phyloP scores from a whole-genome alignment of 2,113 vertebrate species.

The Alces alces region DNA sequence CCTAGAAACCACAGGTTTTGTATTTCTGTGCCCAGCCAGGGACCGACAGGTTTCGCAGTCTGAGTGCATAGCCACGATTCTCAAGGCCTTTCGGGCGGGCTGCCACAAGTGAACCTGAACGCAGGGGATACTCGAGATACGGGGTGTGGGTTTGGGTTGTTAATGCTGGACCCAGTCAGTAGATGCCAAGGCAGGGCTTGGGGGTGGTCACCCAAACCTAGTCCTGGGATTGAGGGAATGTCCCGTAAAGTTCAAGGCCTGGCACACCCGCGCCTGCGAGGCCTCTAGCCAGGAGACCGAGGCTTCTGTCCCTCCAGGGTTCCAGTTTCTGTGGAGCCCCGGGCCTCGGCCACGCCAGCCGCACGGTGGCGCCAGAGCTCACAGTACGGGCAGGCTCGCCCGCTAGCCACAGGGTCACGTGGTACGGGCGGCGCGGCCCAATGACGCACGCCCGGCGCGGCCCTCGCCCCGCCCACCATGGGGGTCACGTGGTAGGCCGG shows the following conservation, averaged over 20 bases:
- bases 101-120: background rate
- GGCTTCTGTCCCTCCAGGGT: no score
- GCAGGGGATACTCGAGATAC: background rate
- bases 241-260: background rate
- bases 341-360: accelerated
- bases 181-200: background rate
- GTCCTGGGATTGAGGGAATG: no score
- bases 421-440: background rate
- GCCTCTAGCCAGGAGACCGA: background rate
- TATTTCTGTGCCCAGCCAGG: background rate
- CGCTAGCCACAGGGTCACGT: background rate
- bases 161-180: background rate
- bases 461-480: background rate
- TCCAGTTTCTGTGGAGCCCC: accelerated
- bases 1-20: background rate
- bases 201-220: background rate
- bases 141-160: background rate
- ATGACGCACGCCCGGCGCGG: background rate
- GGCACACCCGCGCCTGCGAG: accelerated
- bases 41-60: background rate
- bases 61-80: background rate
- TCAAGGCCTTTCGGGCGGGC: background rate
- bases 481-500: constrained; percentile 61
- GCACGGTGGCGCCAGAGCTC: background rate
- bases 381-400: accelerated